phyloP scores from a whole-genome alignment of 2,888 invertebrate genomes.

The Drosophila antonietae region DNA sequence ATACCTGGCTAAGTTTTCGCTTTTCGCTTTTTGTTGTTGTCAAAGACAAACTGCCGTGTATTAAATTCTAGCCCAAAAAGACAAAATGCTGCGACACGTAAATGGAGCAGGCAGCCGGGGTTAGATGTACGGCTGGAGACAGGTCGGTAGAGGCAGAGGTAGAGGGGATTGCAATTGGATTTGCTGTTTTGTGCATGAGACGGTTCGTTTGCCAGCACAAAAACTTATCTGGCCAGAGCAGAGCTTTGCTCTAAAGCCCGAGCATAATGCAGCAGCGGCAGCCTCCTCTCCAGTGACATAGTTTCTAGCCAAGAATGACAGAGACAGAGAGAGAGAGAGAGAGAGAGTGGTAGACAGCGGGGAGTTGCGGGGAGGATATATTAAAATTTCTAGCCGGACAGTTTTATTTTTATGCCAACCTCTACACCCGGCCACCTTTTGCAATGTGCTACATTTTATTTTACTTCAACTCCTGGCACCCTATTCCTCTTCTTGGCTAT shows the following conservation, averaged over 20 bases:
- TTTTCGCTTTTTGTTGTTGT: slow-evolving; percentile 41
- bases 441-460: slow-evolving; percentile 58
- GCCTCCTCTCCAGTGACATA: slow-evolving; percentile 62
- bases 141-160: too few species aligned
- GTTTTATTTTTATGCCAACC: slow-evolving; percentile 60
- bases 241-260: slow-evolving; percentile 38
- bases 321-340: neutral
- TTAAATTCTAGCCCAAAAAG: slow-evolving; percentile 76
- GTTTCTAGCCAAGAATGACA: slow-evolving; percentile 35
- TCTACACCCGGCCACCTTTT: slow-evolving; percentile 6
- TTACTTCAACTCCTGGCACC: slow-evolving; percentile 27
- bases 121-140: neutral
- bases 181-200: slow-evolving; percentile 50
- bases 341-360: neutral
- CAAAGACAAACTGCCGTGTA: slow-evolving; percentile 78
- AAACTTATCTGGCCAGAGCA: slow-evolving; percentile 53
- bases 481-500: slow-evolving; percentile 10
- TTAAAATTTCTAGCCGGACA: slow-evolving; percentile 76
- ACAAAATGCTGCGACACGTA: slow-evolving; percentile 74
- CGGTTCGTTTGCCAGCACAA: slow-evolving; percentile 61
- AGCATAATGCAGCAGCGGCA: slow-evolving; percentile 37
- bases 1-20: slow-evolving; percentile 43
- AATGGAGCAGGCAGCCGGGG: slow-evolving; percentile 30
- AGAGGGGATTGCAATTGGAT: slow-evolving; percentile 58
- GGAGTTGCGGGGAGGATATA: slow-evolving; percentile 48